Evolutionary conservation across 2,797 vertebrate species (phyloP).

Genomic region (Danio jaintianensis): DNA sequence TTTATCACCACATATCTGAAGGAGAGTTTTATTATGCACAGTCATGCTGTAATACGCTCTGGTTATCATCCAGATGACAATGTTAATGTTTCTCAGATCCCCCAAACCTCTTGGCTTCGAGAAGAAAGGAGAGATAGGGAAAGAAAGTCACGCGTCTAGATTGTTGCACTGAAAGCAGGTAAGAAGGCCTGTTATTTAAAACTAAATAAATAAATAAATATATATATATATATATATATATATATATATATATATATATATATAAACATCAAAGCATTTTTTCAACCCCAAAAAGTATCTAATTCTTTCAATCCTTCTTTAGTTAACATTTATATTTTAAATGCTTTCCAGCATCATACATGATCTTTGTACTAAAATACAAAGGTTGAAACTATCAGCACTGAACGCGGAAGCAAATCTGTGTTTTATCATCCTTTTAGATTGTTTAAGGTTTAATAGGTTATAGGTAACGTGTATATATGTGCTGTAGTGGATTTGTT

Average conservation of each 20-base stretch:
- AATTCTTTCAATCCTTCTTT: conserved; percentile 7
- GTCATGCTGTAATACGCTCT: conserved; percentile 22
- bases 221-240: too few relatives aligned
- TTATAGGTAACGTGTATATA: conserved; percentile 28
- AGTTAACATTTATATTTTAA: conserved; percentile 2
- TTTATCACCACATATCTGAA: conserved; percentile 38
- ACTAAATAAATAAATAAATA: too few relatives aligned
- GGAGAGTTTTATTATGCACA: conserved; percentile 12
- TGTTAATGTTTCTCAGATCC: not conserved
- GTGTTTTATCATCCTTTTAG: conserved; percentile 27
- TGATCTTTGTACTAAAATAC: conserved; percentile 23
- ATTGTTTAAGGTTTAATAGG: conserved; percentile 32
- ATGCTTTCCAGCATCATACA: not conserved
- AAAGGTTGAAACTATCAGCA: conserved; percentile 32
- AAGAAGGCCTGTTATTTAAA: not conserved
- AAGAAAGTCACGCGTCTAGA: not conserved
- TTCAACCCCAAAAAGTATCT: not conserved
- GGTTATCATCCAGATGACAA: conserved; percentile 13
- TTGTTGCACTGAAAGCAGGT: conserved; percentile 21
- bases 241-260: too few relatives aligned
- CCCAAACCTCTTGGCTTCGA: not conserved
- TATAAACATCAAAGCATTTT: not conserved
- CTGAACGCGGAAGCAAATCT: not conserved
- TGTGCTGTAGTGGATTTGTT: conserved; percentile 29
- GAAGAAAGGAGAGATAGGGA: conserved; percentile 33